A percentile compares a stretch with the other conserved stretches of the same genome.
These are phyloP conservation scores for Tortrix viridana DNA, from an alignment of 2,888 invertebrate species.

Conservation along the genomic window DNA sequence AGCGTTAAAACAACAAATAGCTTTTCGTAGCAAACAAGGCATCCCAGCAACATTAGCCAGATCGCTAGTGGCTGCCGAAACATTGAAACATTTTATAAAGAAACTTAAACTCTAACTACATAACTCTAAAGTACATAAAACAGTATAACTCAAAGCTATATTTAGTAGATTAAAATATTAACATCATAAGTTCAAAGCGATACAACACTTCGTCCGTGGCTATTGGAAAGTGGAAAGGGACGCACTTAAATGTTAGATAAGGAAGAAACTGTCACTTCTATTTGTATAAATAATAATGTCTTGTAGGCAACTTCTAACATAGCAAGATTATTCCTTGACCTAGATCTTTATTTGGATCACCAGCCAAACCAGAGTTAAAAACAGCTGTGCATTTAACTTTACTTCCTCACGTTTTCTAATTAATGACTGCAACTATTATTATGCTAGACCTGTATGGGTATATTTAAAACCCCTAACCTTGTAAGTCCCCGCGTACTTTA, in stretches of 20 bases:
- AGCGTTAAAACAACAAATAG: conserved; percentile 13
- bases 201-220: background rate
- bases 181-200: conserved; percentile 8
- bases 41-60: background rate
- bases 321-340: too few relatives aligned
- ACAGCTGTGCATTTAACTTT: too few relatives aligned
- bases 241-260: background rate
- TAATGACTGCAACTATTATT: too few relatives aligned
- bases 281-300: too few relatives aligned
- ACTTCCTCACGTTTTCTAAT: too few relatives aligned
- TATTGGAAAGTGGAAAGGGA: background rate
- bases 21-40: conserved; percentile 1
- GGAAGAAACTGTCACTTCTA: too few relatives aligned
- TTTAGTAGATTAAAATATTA: background rate
- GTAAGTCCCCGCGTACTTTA: too few relatives aligned
- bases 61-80: background rate
- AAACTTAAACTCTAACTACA: conserved; percentile 1
- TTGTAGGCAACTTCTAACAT: too few relatives aligned
- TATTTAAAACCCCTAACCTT: too few relatives aligned
- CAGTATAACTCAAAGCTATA: background rate
- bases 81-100: background rate
- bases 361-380: too few relatives aligned
- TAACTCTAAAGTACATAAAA: background rate
- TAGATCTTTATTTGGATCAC: too few relatives aligned
- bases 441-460: too few relatives aligned